Conservation (phyloP, 2,888 invertebrate genomes). For the Hymenopus coronatus region DNA sequence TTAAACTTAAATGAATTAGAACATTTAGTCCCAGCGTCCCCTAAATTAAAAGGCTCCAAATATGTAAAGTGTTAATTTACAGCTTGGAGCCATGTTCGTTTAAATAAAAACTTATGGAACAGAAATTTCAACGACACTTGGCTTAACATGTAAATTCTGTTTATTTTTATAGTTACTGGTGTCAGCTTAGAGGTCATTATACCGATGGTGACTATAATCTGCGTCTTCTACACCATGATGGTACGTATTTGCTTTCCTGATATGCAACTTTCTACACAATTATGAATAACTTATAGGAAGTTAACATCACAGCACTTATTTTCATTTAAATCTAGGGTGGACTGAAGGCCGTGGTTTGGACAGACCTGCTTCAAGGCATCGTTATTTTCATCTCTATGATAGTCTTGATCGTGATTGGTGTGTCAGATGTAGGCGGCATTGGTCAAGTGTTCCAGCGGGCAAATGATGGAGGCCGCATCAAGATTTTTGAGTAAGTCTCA, state of each 20-base stretch:
- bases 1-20: too few relatives aligned
- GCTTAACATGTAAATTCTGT: background rate
- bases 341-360: conserved; percentile 49
- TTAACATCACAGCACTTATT: background rate
- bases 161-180: background rate
- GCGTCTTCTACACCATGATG: background rate
- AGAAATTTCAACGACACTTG: too few relatives aligned
- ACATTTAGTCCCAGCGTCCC: too few relatives aligned
- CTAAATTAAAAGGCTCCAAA: too few relatives aligned
- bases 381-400: conserved; percentile 66
- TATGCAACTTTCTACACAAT: too few relatives aligned
- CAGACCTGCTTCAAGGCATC: conserved; percentile 71
- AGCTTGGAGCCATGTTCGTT: too few relatives aligned
- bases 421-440: conserved; percentile 58
- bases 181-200: background rate
- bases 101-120: too few relatives aligned
- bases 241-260: background rate
- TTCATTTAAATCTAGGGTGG: conserved; percentile 64
- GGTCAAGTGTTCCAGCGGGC: conserved; percentile 51
- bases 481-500: conserved; percentile 56
- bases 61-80: too few relatives aligned
- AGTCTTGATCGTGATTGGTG: conserved; percentile 61
- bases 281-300: background rate
- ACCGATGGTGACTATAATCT: background rate
- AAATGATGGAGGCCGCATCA: conserved; percentile 55